These are phyloP conservation scores for Calliphora vomitoria DNA, from an alignment of 2,888 invertebrate species.

Conservation along the genomic window DNA sequence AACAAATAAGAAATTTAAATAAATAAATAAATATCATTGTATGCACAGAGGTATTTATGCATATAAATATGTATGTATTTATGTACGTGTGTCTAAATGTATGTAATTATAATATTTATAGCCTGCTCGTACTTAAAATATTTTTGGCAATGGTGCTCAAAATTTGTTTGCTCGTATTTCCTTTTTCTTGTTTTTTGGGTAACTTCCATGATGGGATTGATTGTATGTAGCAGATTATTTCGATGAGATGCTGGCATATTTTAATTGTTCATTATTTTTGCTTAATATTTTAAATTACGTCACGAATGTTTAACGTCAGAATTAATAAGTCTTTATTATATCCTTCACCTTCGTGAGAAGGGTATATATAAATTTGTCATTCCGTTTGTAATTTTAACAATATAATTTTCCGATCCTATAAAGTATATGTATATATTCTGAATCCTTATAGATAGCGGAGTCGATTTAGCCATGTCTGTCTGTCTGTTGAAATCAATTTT, in stretches of 20 bases:
- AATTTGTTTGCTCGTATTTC: constrained; percentile 37
- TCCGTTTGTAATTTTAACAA: no score
- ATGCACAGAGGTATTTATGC: background rate
- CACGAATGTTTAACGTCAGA: background rate
- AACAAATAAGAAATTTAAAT: background rate
- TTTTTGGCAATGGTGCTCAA: constrained; percentile 44
- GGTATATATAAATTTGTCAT: no score
- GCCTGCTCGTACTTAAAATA: constrained; percentile 30
- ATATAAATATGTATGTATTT: background rate
- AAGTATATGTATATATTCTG: no score
- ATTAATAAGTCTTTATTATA: no score
- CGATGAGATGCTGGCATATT: background rate
- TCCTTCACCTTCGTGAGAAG: no score
- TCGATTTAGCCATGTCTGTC: no score
- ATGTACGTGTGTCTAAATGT: background rate
- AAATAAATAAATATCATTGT: constrained; percentile 24
- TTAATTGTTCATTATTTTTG: constrained; percentile 13
- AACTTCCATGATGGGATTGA: constrained; percentile 21
- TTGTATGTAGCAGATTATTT: background rate
- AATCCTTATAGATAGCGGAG: no score
- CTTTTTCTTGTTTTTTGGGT: constrained; percentile 13
- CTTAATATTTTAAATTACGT: background rate
- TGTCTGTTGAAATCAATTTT: no score
- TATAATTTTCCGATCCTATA: no score
- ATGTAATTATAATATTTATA: constrained; percentile 35